Base-by-base conservation (phyloP, 2,888 invertebrate species). In the Piscicola geometra region DNA sequence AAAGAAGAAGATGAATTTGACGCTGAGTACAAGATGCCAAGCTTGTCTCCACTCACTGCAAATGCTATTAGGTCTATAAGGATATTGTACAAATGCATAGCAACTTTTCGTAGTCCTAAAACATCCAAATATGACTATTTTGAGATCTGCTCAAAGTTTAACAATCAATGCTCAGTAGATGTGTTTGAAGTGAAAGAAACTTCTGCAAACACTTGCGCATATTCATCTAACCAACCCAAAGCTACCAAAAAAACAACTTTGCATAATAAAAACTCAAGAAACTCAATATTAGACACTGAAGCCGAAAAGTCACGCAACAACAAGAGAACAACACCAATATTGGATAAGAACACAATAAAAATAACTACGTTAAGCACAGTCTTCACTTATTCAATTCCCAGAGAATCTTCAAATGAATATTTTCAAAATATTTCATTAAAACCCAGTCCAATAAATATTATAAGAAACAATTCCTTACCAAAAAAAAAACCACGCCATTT, bases 111-210 rank as follows among this genome's bases (percentile, higher is more conserved):
- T 21, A 75, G 71, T 32, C 67, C 68, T 28, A 56, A 76, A 41
- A 68, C 56, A 18, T 60, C 18, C 15, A 30, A 32, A 18, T 77
- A 80, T 50, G 52, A 25, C 35, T 80, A 78, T 64, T 32, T 47
- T 3, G 77, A 79, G 73, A 68, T 81, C 12, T 82, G 82, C 77
- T 81, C 81, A 1, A 78, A 64, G 47, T 73, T 79, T 2, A 50
- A 71, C 47, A 68, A 69, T 25, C 36, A 60, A 18, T 82, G 82
- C 76, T 77, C 80, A 0, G 78, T 81, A 1, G 80, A 80, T 41
- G 80, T 81, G 1, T 76, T 72, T 9, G 76, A 79, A 25, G 50
- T 78, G 5, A 3, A 56, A 56, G n/a, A 25, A 15, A 5, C n/a
- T 56, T 56, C 60, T 56, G 21, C 25, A 56, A 56, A 18, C 60